Conservation (phyloP, 2,888 invertebrate genomes). For the Drosophila multiciliata region DNA sequence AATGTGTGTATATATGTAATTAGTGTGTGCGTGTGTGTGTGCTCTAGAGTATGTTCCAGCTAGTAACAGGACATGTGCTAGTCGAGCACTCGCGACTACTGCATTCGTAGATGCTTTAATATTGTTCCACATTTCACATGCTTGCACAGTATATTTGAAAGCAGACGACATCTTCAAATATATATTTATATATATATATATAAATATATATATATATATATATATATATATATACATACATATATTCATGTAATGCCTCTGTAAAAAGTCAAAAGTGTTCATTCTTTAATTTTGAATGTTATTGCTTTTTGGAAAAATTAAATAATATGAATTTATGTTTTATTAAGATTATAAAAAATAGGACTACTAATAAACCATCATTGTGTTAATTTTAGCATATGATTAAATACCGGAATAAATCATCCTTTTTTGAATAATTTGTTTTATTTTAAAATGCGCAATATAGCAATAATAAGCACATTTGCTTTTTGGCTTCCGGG, state of each 20-base stretch:
- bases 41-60: neutral
- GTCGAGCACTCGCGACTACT: neutral
- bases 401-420: neutral
- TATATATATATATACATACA: neutral
- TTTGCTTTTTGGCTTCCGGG: neutral
- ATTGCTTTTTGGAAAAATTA: neutral
- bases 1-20: neutral
- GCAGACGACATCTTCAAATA: neutral
- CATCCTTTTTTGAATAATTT: neutral
- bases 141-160: neutral
- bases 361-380: neutral
- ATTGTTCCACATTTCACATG: neutral
- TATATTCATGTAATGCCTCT: neutral
- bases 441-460: neutral
- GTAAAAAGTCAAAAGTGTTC: neutral
- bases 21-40: neutral
- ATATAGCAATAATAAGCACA: no score
- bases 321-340: neutral
- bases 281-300: neutral
- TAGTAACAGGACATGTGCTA: neutral
- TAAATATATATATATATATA: neutral
- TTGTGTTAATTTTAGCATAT: neutral
- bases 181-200: neutral
- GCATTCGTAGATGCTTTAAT: neutral
- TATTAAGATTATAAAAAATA: neutral